Evolutionary conservation across 2,113 vertebrate genomes (phyloP).

Genomic region (Vulpes ferrilata): DNA sequence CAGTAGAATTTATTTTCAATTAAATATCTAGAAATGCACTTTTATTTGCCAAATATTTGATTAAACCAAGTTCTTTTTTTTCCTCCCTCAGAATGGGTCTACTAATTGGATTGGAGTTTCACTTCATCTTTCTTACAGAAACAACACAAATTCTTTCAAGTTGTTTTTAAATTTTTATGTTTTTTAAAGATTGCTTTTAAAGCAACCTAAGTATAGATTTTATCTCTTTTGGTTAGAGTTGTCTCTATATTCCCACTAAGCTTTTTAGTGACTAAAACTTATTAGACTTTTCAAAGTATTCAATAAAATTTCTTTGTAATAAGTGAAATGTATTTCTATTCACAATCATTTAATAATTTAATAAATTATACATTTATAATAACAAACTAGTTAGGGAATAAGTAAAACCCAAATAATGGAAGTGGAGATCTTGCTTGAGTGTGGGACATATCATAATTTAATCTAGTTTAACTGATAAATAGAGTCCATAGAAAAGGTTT

Average conservation of each 20-base stretch:
- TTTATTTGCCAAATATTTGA: not conserved
- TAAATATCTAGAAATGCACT: not conserved
- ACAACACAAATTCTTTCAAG: not conserved
- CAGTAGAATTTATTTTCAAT: not conserved
- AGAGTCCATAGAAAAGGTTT: not conserved
- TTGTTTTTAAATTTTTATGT: not conserved
- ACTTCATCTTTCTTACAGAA: not conserved
- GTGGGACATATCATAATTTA: not conserved
- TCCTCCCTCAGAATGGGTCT: not conserved
- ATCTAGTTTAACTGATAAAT: not conserved
- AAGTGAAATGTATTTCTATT: constrained; percentile 25
- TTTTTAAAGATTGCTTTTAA: not conserved
- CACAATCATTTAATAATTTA: not conserved
- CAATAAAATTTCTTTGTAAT: not conserved
- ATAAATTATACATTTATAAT: not conserved
- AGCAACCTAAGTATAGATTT: not conserved
- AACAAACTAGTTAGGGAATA: not conserved
- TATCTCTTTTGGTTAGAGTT: not conserved
- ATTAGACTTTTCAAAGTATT: not conserved
- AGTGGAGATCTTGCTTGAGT: not conserved
- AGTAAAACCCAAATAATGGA: not conserved
- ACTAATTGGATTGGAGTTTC: not conserved
- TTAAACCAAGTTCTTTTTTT: not conserved
- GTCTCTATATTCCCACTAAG: not conserved
- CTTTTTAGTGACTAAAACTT: not conserved